Conservation (phyloP, 2,113 vertebrate genomes). For the Ptilorrhoa leucosticta region DNA sequence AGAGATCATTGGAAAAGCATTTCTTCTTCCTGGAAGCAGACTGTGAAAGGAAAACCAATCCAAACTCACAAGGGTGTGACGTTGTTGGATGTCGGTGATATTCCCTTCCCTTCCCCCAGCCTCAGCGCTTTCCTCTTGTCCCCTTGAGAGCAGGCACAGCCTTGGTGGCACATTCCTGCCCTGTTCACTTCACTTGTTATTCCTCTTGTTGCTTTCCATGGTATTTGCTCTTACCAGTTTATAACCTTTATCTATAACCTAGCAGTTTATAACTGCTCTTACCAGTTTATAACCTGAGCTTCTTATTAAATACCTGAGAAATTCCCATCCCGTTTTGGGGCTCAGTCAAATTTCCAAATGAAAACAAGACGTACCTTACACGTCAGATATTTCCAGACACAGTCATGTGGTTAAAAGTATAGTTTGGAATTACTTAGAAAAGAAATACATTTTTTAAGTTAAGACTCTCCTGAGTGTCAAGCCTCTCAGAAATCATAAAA, state of each 20-base stretch:
- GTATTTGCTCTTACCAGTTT: not conserved
- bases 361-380: not conserved
- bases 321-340: not conserved
- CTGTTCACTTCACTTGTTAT: not conserved
- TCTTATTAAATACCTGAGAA: not conserved
- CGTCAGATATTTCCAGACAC: not conserved
- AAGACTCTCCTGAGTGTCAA: not conserved
- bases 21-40: not conserved
- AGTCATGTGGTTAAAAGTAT: not conserved
- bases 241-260: no score
- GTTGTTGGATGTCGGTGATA: not conserved
- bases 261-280: no score
- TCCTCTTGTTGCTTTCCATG: not conserved
- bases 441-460: fast-evolving
- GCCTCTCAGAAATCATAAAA: not conserved
- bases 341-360: not conserved
- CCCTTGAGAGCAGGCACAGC: not conserved
- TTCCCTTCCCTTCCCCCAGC: no score
- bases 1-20: not conserved
- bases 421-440: not conserved
- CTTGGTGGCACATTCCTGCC: not conserved
- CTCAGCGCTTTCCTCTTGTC: not conserved
- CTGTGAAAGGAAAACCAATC: not conserved
- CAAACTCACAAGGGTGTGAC: not conserved
- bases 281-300: not conserved